Conservation (phyloP, 2,888 invertebrate species). For the Biston stratarius region DNA sequence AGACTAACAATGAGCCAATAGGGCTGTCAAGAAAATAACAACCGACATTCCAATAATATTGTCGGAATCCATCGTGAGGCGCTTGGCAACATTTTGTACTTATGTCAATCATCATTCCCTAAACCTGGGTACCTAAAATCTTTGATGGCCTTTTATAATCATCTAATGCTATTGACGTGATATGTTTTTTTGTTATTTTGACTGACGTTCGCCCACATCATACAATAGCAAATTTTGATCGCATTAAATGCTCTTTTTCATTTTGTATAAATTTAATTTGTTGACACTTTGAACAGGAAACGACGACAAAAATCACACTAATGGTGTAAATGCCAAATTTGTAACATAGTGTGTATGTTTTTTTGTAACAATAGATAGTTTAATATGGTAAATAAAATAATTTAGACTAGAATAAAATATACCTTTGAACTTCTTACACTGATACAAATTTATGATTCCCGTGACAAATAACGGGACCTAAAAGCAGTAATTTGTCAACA, state of each 20-base stretch:
- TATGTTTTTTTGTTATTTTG: conserved; percentile 58
- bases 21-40: not conserved
- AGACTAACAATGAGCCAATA: too few relatives aligned
- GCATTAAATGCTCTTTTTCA: conserved; percentile 80
- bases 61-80: not conserved
- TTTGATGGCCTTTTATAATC: conserved; percentile 48
- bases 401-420: too few relatives aligned
- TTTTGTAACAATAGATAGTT: too few relatives aligned
- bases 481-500: too few relatives aligned
- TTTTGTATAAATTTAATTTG: conserved; percentile 67
- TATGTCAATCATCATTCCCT: conserved; percentile 1
- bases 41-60: not conserved
- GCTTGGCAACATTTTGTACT: not conserved
- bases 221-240: conserved; percentile 72
- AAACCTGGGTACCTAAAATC: conserved; percentile 2
- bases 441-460: too few relatives aligned
- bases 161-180: conserved; percentile 59
- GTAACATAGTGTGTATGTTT: too few relatives aligned
- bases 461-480: too few relatives aligned
- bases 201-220: conserved; percentile 79
- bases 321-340: too few relatives aligned
- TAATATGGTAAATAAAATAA: too few relatives aligned
- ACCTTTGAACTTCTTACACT: too few relatives aligned
- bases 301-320: conserved; percentile 60
- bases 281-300: conserved; percentile 72